Evolutionary conservation across 2,888 invertebrate genomes (phyloP).

Genomic region (Netelia melanura): DNA sequence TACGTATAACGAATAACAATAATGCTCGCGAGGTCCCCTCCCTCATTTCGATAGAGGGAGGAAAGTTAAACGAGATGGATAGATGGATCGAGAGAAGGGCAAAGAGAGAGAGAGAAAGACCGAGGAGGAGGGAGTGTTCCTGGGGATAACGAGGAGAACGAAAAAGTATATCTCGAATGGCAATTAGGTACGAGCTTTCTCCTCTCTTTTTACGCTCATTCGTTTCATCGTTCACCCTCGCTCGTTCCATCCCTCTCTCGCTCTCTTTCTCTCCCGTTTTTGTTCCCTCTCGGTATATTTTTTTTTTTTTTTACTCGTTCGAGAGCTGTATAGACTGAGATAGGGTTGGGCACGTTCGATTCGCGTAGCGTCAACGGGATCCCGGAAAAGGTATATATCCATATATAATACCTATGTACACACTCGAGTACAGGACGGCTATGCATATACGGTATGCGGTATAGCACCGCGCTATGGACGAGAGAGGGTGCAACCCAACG

Average conservation of each 20-base stretch:
- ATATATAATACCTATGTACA: slow-evolving; percentile 52
- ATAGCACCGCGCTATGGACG: slow-evolving; percentile 36
- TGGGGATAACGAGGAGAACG: slow-evolving; percentile 66
- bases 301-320: slow-evolving; percentile 8
- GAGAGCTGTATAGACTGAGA: slow-evolving; percentile 35
- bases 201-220: slow-evolving; percentile 59
- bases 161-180: slow-evolving; percentile 71
- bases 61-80: slow-evolving; percentile 53
- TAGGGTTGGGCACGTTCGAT: slow-evolving; percentile 42
- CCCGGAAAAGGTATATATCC: slow-evolving; percentile 43
- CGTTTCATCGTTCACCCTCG: slow-evolving; percentile 46
- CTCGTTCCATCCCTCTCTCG: slow-evolving; percentile 18
- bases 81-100: slow-evolving; percentile 21
- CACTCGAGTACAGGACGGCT: slow-evolving; percentile 34
- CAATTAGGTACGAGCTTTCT: slow-evolving; percentile 70
- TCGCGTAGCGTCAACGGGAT: slow-evolving; percentile 52
- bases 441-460: slow-evolving; percentile 41
- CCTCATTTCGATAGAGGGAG: slow-evolving; percentile 47
- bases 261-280: slow-evolving; percentile 18
- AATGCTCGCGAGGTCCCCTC: slow-evolving; percentile 65
- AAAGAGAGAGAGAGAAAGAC: slow-evolving; percentile 10
- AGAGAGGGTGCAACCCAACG: slow-evolving; percentile 62
- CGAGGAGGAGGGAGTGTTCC: slow-evolving; percentile 9
- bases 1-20: slow-evolving; percentile 74
- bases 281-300: not conserved